Base-by-base conservation (phyloP, 2,113 vertebrate species). In the Vimba vimba region DNA sequence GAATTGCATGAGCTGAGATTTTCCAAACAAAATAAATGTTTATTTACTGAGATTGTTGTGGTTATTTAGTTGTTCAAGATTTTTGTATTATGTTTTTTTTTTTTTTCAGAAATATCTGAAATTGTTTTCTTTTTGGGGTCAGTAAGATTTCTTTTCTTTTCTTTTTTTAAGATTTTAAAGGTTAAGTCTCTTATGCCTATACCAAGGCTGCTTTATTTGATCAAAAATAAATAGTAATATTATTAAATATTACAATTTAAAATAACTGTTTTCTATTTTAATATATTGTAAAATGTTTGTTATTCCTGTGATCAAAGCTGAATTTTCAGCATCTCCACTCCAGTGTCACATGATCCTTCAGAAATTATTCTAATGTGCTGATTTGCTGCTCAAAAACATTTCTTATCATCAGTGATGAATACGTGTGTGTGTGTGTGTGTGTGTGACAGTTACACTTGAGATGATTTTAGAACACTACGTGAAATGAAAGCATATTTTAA, bases 11-110 rank as follows among this genome's bases (percentile, higher is more conserved):
- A 87, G 43, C 68, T 83, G 86, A 86, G 79, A 77, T 81, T 85
- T 79, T 60, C n/a, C 71, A 89, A 84, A 57, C 78, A 75, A 60
- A 90, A 90, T 90, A 90, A 90, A 90, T 88, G 75, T 88, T 84
- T 86, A 89, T 87, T 85, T 89, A 87, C 73, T 75, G 79, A 84
- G 10, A n/a, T 80, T 60, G 17, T 21, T 77, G 47, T 71, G 33
- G 11, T 69, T 69, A 36, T 68, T 33, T 1, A 36, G 39, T 23
- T n/a, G 39, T 45, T 74, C 21, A 13, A 4, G 9, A 45, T 39
- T 73, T 13, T 5, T n/a, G 1, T 43, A n/a, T n/a, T n/a, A n/a
- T 33, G 0, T 4, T 33, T 33, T 0, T 4, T 33, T 66, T 52
- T 17, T 5, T 47, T 2, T 3, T 2, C 25, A 17, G 62, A 30